Evolutionary conservation across 2,888 invertebrate genomes (phyloP).

Genomic region (Steinernema carpocapsae): DNA sequence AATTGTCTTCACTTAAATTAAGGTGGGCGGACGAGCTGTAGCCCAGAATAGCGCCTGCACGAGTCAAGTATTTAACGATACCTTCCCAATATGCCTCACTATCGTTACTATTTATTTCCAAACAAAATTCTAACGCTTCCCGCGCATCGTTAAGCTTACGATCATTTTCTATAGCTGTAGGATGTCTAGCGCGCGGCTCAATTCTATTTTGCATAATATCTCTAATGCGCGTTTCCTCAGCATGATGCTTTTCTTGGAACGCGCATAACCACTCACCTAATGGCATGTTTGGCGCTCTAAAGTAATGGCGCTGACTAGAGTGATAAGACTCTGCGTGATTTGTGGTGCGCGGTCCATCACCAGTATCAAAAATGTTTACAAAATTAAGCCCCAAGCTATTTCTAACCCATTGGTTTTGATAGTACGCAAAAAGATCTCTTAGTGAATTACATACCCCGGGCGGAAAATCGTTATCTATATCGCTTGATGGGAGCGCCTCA

Average conservation of each 20-base stretch:
- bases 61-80: neutral
- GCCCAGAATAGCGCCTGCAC: neutral
- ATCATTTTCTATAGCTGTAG: neutral
- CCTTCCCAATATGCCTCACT: neutral
- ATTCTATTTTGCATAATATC: neutral
- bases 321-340: constrained; percentile 1
- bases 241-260: neutral
- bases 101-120: neutral
- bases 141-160: neutral
- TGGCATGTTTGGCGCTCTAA: neutral
- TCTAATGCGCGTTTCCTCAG: neutral
- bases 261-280: neutral
- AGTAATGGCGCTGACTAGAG: neutral
- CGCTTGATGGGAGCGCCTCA: neutral
- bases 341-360: constrained; percentile 3
- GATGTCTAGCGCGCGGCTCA: neutral
- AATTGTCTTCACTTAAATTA: neutral
- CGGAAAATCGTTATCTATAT: neutral
- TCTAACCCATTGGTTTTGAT: neutral
- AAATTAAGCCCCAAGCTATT: neutral
- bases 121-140: neutral
- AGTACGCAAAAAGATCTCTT: neutral
- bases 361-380: neutral
- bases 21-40: neutral
- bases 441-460: neutral